phyloP scores from a whole-genome alignment of 1,140 invertebrate genomes.

The Physella acuta region DNA sequence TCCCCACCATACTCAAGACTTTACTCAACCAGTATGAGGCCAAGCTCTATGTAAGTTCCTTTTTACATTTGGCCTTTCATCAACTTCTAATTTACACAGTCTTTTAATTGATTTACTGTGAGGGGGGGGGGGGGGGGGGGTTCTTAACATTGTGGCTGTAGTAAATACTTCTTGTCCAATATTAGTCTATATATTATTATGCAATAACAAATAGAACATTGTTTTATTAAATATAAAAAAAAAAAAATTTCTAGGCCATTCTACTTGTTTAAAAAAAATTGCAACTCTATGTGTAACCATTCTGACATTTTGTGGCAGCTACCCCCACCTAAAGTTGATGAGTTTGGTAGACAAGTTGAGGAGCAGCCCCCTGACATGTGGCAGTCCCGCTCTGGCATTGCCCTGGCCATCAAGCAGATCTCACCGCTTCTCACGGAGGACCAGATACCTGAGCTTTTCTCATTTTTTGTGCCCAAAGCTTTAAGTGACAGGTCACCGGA shows the following conservation, averaged over 20 bases:
- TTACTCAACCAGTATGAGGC: conserved; percentile 78
- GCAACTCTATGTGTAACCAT: background rate
- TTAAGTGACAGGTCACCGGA: conserved; percentile 80
- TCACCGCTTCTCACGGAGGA: conserved; percentile 69
- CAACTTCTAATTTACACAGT: too few relatives aligned
- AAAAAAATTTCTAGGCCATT: too few relatives aligned
- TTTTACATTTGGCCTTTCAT: background rate
- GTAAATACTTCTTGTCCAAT: background rate
- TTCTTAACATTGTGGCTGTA: background rate
- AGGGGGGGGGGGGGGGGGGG: background rate
- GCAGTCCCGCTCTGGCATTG: conserved; percentile 84
- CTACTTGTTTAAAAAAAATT: too few relatives aligned
- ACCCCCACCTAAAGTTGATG: conserved; percentile 83
- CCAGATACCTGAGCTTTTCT: conserved; percentile 71
- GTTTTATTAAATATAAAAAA: too few relatives aligned
- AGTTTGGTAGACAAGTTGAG: conserved; percentile 85
- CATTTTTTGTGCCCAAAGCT: conserved; percentile 81
- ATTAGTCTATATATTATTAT: too few relatives aligned
- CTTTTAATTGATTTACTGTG: too few relatives aligned
- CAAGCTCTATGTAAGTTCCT: conserved; percentile 67
- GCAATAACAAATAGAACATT: too few relatives aligned
- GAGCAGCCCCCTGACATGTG: conserved; percentile 81
- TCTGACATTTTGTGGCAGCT: conserved; percentile 62
- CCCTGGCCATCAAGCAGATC: conserved; percentile 63
- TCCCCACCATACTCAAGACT: conserved; percentile 66